Evolutionary conservation across 1,140 invertebrate species (phyloP).

Genomic region (Drosophila triauraria): DNA sequence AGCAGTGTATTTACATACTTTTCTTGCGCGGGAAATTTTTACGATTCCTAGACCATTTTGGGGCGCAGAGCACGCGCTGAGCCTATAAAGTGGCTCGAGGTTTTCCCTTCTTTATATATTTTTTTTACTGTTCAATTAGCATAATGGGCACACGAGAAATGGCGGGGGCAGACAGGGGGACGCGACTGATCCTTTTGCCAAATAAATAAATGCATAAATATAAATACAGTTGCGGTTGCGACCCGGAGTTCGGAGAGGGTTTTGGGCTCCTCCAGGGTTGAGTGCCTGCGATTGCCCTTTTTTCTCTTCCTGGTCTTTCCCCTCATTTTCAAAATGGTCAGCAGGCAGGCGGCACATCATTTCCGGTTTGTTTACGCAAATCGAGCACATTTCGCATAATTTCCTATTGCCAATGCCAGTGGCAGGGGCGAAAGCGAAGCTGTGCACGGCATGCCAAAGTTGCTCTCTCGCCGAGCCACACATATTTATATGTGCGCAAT

Average conservation of each 20-base stretch:
- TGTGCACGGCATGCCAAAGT: conserved; percentile 70
- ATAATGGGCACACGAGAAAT: conserved; percentile 75
- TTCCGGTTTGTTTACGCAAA: conserved; percentile 84
- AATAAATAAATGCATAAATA: conserved; percentile 84
- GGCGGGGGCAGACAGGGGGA: conserved; percentile 34
- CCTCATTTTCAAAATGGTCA: conserved; percentile 76
- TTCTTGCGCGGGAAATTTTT: conserved; percentile 65
- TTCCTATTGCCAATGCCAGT: conserved; percentile 73
- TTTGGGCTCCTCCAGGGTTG: conserved; percentile 2
- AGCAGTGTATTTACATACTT: conserved; percentile 70
- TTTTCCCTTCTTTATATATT: conserved; percentile 23
- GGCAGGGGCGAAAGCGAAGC: conserved; percentile 37
- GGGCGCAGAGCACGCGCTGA: conserved; percentile 64
- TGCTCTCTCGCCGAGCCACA: conserved; percentile 22
- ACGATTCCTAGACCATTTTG: conserved; percentile 59
- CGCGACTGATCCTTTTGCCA: conserved; percentile 81
- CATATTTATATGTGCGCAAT: conserved; percentile 72
- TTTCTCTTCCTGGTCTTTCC: conserved; percentile 18
- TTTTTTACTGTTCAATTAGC: conserved; percentile 84
- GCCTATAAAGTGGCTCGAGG: conserved; percentile 71
- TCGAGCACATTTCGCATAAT: conserved; percentile 84
- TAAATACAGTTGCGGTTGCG: conserved; percentile 61
- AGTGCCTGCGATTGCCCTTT: conserved; percentile 32
- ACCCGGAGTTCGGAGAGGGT: neutral
- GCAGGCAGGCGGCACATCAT: conserved; percentile 73